phyloP scores from a whole-genome alignment of 1,140 invertebrate genomes.

The Brachionus angularis region DNA sequence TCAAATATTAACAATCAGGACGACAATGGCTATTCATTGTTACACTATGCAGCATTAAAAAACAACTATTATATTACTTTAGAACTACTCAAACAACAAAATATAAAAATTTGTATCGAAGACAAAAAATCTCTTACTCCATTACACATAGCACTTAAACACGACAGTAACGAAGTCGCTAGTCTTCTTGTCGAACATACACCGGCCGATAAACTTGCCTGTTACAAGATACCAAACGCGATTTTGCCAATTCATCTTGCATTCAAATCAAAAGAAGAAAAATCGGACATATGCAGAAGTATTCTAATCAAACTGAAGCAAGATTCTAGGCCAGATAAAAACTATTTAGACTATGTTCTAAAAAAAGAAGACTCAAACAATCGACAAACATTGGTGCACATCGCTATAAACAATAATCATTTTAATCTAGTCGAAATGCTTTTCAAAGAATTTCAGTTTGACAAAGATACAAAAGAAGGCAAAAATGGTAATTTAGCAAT shows the following conservation, averaged over 20 bases:
- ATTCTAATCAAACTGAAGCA: conserved; percentile 22
- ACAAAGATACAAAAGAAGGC: conserved; percentile 24
- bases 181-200: conserved; percentile 10
- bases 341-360: conserved; percentile 28
- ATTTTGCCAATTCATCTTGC: conserved; percentile 13
- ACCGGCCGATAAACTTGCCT: neutral
- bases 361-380: conserved; percentile 14
- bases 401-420: conserved; percentile 41
- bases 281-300: neutral
- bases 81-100: neutral
- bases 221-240: neutral
- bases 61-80: conserved; percentile 9
- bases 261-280: conserved; percentile 29
- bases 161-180: conserved; percentile 23
- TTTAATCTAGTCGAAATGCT: conserved; percentile 18
- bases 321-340: neutral
- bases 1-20: conserved; percentile 21
- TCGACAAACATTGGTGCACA: neutral
- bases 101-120: conserved; percentile 9
- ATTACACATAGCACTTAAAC: conserved; percentile 10
- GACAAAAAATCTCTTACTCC: conserved; percentile 38
- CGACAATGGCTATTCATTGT: conserved; percentile 9
- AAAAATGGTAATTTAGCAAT: conserved; percentile 28
- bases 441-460: conserved; percentile 11
- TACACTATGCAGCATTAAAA: conserved; percentile 22